A percentile compares a stretch with the other conserved stretches of the same genome.
These are phyloP conservation scores for Pyrochroa serraticornis DNA, from an alignment of 2,888 invertebrate genomes.

Conservation along the genomic window DNA sequence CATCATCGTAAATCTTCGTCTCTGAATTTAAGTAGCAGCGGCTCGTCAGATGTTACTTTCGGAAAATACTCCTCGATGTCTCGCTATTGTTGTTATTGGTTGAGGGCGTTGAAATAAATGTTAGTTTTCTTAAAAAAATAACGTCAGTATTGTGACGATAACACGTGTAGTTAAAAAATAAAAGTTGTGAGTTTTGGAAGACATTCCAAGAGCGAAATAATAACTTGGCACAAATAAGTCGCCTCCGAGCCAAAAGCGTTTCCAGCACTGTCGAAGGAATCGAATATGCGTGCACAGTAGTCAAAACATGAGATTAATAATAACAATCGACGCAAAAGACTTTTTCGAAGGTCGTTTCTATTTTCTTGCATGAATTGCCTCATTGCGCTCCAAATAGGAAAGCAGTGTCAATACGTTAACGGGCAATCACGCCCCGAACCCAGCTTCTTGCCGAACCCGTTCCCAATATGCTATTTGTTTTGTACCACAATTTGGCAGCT, in stretches of 20 bases:
- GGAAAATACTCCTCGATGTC: too few species aligned
- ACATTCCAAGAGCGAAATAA: constrained; percentile 7
- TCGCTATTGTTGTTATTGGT: too few species aligned
- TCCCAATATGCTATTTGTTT: constrained; percentile 3
- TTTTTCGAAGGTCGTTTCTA: background rate
- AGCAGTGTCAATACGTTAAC: too few species aligned
- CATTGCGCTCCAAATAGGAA: background rate
- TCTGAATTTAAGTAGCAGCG: too few species aligned
- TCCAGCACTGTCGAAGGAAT: background rate
- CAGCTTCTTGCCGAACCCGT: too few species aligned
- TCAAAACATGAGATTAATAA: too few species aligned
- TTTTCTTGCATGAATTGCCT: background rate
- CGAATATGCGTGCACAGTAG: too few species aligned
- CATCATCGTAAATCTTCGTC: background rate
- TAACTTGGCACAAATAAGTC: constrained; percentile 21
- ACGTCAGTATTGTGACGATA: constrained; percentile 7
- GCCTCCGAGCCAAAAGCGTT: constrained; percentile 5
- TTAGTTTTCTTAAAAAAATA: background rate
- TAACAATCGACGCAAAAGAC: too few species aligned
- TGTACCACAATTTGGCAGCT: constrained; percentile 20
- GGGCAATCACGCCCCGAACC: too few species aligned
- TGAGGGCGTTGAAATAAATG: too few species aligned
- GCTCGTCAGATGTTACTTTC: too few species aligned
- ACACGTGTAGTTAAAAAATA: constrained; percentile 7
- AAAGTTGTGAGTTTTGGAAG: constrained; percentile 7